Base-by-base conservation (phyloP, 2,888 invertebrate genomes). In the Vanessa cardui region DNA sequence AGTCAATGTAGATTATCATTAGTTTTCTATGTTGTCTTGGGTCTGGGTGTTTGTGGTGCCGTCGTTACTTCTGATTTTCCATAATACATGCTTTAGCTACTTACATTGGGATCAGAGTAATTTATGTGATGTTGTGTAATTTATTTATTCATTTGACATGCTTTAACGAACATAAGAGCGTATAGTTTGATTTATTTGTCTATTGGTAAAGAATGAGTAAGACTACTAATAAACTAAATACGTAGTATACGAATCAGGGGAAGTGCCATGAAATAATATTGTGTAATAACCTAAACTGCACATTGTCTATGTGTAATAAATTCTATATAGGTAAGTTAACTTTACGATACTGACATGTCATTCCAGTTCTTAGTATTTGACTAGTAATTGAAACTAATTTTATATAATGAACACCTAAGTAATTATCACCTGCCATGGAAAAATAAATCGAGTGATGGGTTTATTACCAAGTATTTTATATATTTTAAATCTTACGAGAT, bases 381-480 rank as follows among this genome's bases (percentile, higher is more conserved):
- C 8, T 52, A 50, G 31, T 62, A 65, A 52, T 58, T 62, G 60
- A 69, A 69, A 62, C 62, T 65, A 69, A 68, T 64, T 31, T 58
- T 50, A 31, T 68, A 61, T 61, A 68, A 64, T 64, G 45, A 39
- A 58, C 49, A 52, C 61, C 20, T 68, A 31, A 58, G 26, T 61
- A 61, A 68, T 68, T 68, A 68, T 64, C 68, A 54, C 26, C 50
- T 64, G 31, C 39, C 33, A 64, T 47, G 50, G 61, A 61, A 64
- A 64, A 61, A 64, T 56, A 49, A 56, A 18, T 58, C 33, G 45
- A 15, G 47, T 46, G 64, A 56, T 31, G 58, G n/a, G 6, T 50
- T 9, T 50, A 58, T 44, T 68, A 54, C 46, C 44, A 33, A 16
- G 44, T 56, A 52, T 18, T 21, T 26, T 49, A 39, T 39, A 39